These are phyloP conservation scores for Danaus melanippus DNA, from an alignment of 1,140 invertebrate species.

Conservation along the genomic window DNA sequence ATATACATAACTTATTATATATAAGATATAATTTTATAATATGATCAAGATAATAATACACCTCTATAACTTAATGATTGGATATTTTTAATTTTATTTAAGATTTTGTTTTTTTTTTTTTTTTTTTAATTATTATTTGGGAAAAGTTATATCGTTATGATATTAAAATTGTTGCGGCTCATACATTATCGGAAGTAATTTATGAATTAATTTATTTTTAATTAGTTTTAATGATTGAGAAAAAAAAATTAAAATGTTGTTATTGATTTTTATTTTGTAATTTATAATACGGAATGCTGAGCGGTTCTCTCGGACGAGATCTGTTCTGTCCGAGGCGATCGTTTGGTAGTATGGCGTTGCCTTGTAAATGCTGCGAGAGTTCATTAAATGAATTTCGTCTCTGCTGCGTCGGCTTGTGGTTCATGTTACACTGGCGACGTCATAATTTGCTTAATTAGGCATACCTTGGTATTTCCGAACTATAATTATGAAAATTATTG, in stretches of 20 bases:
- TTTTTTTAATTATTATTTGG: slow-evolving; percentile 28
- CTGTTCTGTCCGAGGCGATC: slow-evolving; percentile 34
- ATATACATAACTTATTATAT: slow-evolving; percentile 7
- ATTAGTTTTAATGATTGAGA: slow-evolving; percentile 27
- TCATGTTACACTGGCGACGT: slow-evolving; percentile 16
- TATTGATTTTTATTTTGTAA: slow-evolving; percentile 39
- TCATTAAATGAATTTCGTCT: neutral
- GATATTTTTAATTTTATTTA: slow-evolving; percentile 2
- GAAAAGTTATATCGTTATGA: slow-evolving; percentile 63
- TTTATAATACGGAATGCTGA: slow-evolving; percentile 26
- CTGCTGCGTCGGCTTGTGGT: no score
- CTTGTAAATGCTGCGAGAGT: slow-evolving; percentile 10
- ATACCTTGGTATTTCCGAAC: slow-evolving; percentile 35
- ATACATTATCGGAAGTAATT: slow-evolving; percentile 47
- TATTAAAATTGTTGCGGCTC: slow-evolving; percentile 69
- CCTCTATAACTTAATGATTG: neutral
- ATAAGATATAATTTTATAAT: slow-evolving; percentile 3
- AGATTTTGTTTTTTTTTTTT: neutral
- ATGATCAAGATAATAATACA: neutral
- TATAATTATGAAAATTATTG: slow-evolving; percentile 52
- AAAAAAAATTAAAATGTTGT: slow-evolving; percentile 32
- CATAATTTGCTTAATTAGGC: slow-evolving; percentile 27
- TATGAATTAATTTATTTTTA: slow-evolving; percentile 63
- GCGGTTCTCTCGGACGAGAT: slow-evolving; percentile 22
- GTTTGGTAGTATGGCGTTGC: slow-evolving; percentile 37